phyloP scores from a whole-genome alignment of 2,888 invertebrate species.

The Chalcis sispes region DNA sequence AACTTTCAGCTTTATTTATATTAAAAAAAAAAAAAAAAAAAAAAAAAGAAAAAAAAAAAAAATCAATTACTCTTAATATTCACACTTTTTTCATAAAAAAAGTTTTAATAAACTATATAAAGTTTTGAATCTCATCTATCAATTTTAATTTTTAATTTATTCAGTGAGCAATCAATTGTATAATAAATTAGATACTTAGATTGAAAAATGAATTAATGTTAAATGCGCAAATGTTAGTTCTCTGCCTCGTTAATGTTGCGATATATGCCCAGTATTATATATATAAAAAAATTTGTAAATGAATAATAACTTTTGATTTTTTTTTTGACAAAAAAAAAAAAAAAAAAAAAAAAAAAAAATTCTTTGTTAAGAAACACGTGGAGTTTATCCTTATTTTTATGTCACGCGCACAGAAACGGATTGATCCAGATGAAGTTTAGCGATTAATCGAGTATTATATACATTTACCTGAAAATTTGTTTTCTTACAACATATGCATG shows the following conservation, averaged over 20 bases:
- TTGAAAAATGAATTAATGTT: slow-evolving; percentile 7
- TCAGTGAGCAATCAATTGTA: not conserved
- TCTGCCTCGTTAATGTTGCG: slow-evolving; percentile 24
- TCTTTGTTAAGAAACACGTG: not conserved
- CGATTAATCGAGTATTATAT: slow-evolving; percentile 32
- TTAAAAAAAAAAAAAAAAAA: not conserved
- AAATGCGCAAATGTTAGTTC: slow-evolving; percentile 21
- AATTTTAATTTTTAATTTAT: not conserved
- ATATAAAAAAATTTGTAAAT: slow-evolving; percentile 36
- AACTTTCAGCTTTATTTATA: too few species aligned
- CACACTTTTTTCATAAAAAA: too few species aligned
- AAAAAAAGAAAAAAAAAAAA: not conserved
- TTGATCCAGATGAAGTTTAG: slow-evolving; percentile 23
- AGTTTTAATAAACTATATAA: not conserved
- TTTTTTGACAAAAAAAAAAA: too few species aligned
- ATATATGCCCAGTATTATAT: slow-evolving; percentile 44
- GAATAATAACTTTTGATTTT: slow-evolving; percentile 12
- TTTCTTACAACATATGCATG: slow-evolving; percentile 45
- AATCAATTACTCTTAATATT: not conserved
- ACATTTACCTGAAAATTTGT: slow-evolving; percentile 45
- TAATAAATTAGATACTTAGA: too few species aligned
- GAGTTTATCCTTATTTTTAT: slow-evolving; percentile 19
- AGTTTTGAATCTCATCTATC: too few species aligned
- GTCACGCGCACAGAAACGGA: slow-evolving; percentile 30
- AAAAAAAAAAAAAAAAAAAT: too few species aligned